phyloP scores from a whole-genome alignment of 2,797 vertebrate species.

The Aphelocoma californica region DNA sequence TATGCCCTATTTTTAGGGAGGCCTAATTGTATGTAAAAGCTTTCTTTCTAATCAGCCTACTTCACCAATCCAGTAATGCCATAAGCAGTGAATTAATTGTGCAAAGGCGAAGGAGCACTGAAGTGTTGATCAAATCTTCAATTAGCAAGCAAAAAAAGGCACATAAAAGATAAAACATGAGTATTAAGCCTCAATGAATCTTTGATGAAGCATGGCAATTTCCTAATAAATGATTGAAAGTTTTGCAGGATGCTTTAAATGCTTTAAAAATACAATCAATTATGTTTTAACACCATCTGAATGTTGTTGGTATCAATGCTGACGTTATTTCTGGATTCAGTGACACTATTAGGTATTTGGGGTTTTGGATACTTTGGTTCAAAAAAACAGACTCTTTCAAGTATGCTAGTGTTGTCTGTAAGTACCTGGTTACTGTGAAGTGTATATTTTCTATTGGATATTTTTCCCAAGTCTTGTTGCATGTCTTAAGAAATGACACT shows the following conservation, averaged over 20 bases:
- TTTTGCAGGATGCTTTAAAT: background rate
- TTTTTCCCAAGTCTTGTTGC: background rate
- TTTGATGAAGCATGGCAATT: background rate
- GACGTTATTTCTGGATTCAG: background rate
- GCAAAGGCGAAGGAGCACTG: background rate
- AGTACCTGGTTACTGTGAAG: background rate
- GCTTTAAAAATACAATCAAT: background rate
- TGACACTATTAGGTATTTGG: background rate
- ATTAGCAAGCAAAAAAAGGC: background rate
- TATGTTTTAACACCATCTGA: background rate
- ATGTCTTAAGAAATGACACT: background rate
- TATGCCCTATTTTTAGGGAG: background rate
- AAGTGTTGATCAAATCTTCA: background rate
- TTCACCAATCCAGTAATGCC: conserved; percentile 2
- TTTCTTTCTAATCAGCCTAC: background rate
- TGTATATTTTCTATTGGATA: background rate
- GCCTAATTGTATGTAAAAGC: background rate
- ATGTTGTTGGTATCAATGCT: background rate
- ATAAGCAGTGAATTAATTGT: background rate
- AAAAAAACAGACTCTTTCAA: background rate
- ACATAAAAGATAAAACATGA: background rate
- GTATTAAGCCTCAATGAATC: background rate
- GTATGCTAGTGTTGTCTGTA: background rate
- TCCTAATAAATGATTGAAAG: background rate
- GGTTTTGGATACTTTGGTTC: background rate